A percentile compares a stretch with the other conserved stretches of the same genome.
phyloP scores from a whole-genome alignment of 2,888 invertebrate genomes.

The Cheilosia scutellata region DNA sequence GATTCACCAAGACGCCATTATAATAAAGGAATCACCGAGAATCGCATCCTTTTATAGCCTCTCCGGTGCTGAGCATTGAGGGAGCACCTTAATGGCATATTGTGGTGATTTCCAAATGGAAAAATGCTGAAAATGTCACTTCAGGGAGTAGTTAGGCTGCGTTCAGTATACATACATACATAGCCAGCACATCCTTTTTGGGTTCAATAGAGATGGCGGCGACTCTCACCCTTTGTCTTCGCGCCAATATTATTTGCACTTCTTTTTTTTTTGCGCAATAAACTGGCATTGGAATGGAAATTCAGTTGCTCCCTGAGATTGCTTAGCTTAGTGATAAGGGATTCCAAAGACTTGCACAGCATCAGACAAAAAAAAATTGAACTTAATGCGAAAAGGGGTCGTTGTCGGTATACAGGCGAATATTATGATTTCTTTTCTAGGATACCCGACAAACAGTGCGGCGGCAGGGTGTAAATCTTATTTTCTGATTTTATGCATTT shows the following conservation, averaged over 20 bases:
- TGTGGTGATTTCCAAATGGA: constrained; percentile 83
- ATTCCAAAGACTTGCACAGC: constrained; percentile 27
- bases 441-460: constrained; percentile 16
- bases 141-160: constrained; percentile 82
- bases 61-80: constrained; percentile 72
- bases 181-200: constrained; percentile 46
- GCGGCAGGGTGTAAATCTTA: constrained; percentile 54
- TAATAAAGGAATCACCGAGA: constrained; percentile 75
- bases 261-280: constrained; percentile 65
- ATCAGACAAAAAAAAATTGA: constrained; percentile 33
- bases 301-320: constrained; percentile 67
- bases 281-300: constrained; percentile 68
- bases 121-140: constrained; percentile 82
- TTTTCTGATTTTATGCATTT: constrained; percentile 54
- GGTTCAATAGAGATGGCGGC: constrained; percentile 47
- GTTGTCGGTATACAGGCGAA: constrained; percentile 15
- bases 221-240: constrained; percentile 45
- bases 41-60: constrained; percentile 76
- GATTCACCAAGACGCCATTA: constrained; percentile 67
- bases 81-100: constrained; percentile 83
- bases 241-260: constrained; percentile 43
- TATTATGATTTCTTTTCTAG: constrained; percentile 53
- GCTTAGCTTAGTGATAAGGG: constrained; percentile 46
- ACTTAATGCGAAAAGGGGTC: constrained; percentile 62
- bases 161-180: constrained; percentile 33